Evolutionary conservation across 1,140 invertebrate genomes (phyloP), one percentile per base, ranked within the genome.

Genomic region (Diachasma alloeum): DNA sequence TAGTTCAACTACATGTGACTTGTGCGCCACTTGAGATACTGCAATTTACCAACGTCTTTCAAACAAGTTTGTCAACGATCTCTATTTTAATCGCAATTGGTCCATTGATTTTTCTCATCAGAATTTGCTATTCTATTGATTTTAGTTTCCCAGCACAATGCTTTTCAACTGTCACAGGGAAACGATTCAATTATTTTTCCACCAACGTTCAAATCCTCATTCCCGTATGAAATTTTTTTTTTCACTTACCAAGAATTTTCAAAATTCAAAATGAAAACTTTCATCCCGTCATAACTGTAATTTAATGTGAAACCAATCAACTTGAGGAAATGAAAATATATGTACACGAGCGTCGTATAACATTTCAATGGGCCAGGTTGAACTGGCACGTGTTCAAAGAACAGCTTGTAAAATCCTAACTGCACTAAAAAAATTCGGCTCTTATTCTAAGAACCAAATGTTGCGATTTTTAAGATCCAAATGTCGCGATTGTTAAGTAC

Each of bases 301-400:
- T 63, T 63, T 63, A 26, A 63, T 63, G 59, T 63, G 59, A 63
- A 63, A 63, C 26, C 59, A 22, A 63, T 22, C 22, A 63, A 63
- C 59, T 24, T 15, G 59, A 26, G 10, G 59, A 4, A 63, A 63
- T 4, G 59, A 63, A 63, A 42, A 46, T 63, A 46, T 63, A 63
- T 63, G 59, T 63, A 63, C 59, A 63, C 24, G 24, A 26, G 9
- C 22, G 59, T 74, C 80, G 71, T 83, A 82, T 83, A 87, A 87
- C 81, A 82, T 84, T 81, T 83, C 79, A 82, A 83, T 85, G 81
- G 78, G 59, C 74, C 74, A 74, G 81, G 70, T 80, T 74, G 72
- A 79, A 79, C 42, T 87, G 85, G 86, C 85, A 53, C 72, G 31
- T 77, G 74, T 81, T 84, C 84, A 87, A 81, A 69, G 71, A 80